Evolutionary conservation across 2,888 invertebrate genomes (phyloP).

Genomic region (Cerastis leucographa): DNA sequence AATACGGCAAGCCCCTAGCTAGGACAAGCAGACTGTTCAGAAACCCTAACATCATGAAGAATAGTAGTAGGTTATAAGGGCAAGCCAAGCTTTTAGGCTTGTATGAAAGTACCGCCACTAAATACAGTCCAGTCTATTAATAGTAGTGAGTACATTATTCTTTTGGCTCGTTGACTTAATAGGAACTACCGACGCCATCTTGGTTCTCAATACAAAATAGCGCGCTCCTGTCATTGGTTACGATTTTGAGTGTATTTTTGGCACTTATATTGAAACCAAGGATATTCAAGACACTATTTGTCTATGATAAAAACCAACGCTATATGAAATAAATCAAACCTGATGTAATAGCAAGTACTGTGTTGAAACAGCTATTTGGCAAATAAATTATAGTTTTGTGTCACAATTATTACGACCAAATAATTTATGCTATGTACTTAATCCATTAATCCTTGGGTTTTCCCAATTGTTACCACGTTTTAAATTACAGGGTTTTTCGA

Average conservation of each 20-base stretch:
- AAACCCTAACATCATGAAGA: too few relatives aligned
- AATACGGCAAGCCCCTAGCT: too few relatives aligned
- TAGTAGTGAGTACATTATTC: too few relatives aligned
- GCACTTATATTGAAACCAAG: background rate
- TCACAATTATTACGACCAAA: conserved; percentile 24
- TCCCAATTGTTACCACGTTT: conserved; percentile 23
- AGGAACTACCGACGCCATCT: background rate
- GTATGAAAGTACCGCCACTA: too few relatives aligned
- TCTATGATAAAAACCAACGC: background rate
- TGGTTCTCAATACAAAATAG: background rate
- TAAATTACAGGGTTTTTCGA: conserved; percentile 42
- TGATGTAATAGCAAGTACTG: conserved; percentile 9
- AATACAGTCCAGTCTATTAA: too few relatives aligned
- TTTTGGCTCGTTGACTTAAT: background rate
- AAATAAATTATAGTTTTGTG: conserved; percentile 23
- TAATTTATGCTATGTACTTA: conserved; percentile 30
- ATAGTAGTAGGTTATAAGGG: too few relatives aligned
- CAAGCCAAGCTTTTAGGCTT: too few relatives aligned
- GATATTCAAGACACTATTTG: background rate
- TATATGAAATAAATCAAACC: background rate
- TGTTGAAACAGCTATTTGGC: conserved; percentile 4
- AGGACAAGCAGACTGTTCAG: too few relatives aligned
- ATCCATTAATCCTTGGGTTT: conserved; percentile 39
- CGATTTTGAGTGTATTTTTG: background rate
- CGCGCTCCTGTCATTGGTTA: background rate